Percentiles rank a stretch among this genome's conserved stretches.
These are phyloP conservation scores for Manacus vitellinus DNA, from an alignment of 2,113 vertebrate species.

Conservation along the genomic window DNA sequence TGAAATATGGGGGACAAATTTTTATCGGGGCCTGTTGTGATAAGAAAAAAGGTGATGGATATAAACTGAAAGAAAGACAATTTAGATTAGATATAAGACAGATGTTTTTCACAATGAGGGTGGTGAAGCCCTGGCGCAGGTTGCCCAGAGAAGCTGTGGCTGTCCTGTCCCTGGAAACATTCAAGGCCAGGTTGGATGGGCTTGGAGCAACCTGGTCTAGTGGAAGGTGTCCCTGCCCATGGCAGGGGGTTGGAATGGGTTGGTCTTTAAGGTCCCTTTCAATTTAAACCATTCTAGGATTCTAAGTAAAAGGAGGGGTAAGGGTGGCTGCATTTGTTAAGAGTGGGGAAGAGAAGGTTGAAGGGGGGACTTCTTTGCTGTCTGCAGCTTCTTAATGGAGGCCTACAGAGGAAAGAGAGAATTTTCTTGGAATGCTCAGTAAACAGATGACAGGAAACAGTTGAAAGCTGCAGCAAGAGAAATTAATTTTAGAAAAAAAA, in stretches of 20 bases:
- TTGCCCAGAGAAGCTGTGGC: not conserved
- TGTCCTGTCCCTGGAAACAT: not conserved
- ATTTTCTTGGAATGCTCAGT: not conserved
- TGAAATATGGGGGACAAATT: not conserved
- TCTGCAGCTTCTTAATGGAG: not conserved
- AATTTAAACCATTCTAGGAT: not conserved
- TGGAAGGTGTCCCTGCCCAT: not conserved
- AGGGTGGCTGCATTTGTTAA: not conserved
- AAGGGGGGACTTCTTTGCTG: rapidly evolving
- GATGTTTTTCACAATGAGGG: not conserved
- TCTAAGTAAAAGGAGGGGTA: not conserved
- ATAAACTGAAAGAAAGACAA: not conserved
- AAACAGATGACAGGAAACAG: not conserved
- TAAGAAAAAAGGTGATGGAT: not conserved
- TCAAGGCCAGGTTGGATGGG: rapidly evolving
- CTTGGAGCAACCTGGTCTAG: not conserved
- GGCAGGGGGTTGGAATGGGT: not conserved
- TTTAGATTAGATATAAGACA: not conserved
- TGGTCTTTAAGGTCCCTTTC: too few species aligned
- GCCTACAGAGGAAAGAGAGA: not conserved
- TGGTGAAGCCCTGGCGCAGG: not conserved
- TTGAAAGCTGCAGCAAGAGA: not conserved
- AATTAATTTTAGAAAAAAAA: not conserved
- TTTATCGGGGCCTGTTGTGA: not conserved
- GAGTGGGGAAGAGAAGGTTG: not conserved